phyloP scores from a whole-genome alignment of 2,797 vertebrate genomes.

The Cacajao melanocephalus region DNA sequence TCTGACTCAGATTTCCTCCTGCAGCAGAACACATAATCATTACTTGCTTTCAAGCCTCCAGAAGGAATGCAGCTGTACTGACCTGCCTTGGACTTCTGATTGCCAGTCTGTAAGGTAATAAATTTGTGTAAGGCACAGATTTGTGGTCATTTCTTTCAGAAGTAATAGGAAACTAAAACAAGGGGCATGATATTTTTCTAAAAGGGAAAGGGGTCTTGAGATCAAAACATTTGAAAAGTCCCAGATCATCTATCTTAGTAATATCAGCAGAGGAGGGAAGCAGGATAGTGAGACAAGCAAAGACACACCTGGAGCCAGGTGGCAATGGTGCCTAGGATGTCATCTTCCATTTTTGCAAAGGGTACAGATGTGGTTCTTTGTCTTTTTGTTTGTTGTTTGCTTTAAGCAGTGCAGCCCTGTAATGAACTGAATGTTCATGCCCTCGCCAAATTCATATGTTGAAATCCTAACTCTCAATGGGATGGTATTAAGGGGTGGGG shows the following conservation, averaged over 20 bases:
- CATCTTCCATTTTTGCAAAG: not conserved
- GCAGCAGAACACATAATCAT: not conserved
- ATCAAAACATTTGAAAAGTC: not conserved
- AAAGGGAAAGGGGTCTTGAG: not conserved
- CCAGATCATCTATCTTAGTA: not conserved
- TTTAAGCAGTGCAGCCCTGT: not conserved
- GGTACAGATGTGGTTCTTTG: not conserved
- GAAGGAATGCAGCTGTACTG: not conserved
- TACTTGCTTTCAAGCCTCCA: not conserved
- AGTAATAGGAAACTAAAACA: not conserved
- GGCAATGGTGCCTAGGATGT: too few relatives aligned
- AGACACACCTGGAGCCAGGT: not conserved
- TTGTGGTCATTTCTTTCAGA: not conserved
- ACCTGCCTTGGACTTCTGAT: not conserved
- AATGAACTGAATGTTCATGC: not conserved
- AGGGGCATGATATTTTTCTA: not conserved
- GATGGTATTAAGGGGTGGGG: not conserved
- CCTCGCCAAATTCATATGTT: not conserved
- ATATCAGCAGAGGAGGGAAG: not conserved
- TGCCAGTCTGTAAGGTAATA: not conserved
- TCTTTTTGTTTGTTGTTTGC: not conserved
- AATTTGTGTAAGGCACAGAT: not conserved
- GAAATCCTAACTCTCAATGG: not conserved
- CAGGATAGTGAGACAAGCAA: not conserved
- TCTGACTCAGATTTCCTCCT: not conserved